A percentile compares a stretch with the other conserved stretches of the same genome.
These are phyloP conservation scores for Taurulus bubalis DNA, from an alignment of 2,113 vertebrate genomes.

Conservation along the genomic window DNA sequence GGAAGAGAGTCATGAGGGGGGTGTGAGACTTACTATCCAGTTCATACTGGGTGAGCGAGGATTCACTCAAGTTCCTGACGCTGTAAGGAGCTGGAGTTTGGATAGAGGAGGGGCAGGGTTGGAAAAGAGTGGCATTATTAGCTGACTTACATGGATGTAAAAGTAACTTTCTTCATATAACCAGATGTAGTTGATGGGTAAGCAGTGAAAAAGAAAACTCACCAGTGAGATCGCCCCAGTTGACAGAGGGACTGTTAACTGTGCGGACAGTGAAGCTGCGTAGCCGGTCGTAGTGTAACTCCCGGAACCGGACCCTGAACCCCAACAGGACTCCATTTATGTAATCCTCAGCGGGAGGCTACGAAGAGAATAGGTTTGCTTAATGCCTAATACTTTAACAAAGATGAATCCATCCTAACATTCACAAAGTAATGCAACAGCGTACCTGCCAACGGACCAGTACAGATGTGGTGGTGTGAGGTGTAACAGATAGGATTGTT, in stretches of 20 bases:
- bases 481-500: constrained; percentile 92
- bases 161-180: not conserved
- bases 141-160: not conserved
- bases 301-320: constrained; percentile 93
- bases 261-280: constrained; percentile 87
- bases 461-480: constrained; percentile 96
- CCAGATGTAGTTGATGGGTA: not conserved
- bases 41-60: constrained; percentile 95
- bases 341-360: constrained; percentile 94
- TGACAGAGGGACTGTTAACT: constrained; percentile 81
- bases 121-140: not conserved
- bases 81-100: constrained; percentile 87
- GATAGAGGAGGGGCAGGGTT: constrained; percentile 14
- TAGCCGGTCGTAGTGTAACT: constrained; percentile 88
- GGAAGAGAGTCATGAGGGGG: constrained; percentile 1
- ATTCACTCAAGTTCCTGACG: constrained; percentile 93
- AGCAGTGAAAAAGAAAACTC: constrained; percentile 68
- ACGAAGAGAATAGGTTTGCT: constrained; percentile 15
- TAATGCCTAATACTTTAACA: not conserved
- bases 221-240: constrained; percentile 93
- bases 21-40: constrained; percentile 93
- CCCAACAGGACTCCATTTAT: constrained; percentile 96
- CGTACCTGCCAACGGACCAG: constrained; percentile 96
- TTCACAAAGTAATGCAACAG: constrained; percentile 10
- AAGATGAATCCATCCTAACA: not conserved